Conservation (phyloP, 2,888 invertebrate species). For the Amphipyra tragopoginis region DNA sequence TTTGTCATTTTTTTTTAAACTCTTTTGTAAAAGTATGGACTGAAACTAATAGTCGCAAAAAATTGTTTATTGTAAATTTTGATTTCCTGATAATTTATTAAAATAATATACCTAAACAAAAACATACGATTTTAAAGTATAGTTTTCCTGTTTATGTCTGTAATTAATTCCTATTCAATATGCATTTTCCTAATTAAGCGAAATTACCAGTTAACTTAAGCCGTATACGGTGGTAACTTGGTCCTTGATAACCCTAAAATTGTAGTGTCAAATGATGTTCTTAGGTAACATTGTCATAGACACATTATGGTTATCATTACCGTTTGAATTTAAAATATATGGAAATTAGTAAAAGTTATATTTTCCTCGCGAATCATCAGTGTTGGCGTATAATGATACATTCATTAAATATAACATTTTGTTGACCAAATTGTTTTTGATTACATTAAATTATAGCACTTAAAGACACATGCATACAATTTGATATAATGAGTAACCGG, state of each 20-base stretch:
- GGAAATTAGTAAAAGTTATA: slow-evolving; percentile 72
- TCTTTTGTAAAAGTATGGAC: no score
- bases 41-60: no score
- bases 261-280: slow-evolving; percentile 42
- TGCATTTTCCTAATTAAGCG: no score
- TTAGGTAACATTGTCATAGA: slow-evolving; percentile 66
- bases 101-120: no score
- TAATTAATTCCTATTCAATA: not conserved
- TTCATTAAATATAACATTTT: slow-evolving; percentile 29
- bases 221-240: not conserved
- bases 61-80: no score
- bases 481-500: slow-evolving; percentile 35
- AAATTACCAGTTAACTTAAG: not conserved
- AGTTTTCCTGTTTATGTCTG: not conserved
- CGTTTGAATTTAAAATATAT: slow-evolving; percentile 66
- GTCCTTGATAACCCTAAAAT: slow-evolving; percentile 24
- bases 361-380: slow-evolving; percentile 51
- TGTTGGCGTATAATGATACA: slow-evolving; percentile 63
- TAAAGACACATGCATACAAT: slow-evolving; percentile 37
- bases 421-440: slow-evolving; percentile 48
- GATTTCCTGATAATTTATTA: no score
- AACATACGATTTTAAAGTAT: not conserved
- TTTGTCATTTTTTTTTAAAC: no score
- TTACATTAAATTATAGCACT: slow-evolving; percentile 52
- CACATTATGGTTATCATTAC: slow-evolving; percentile 64